Percentiles rank a stretch among this genome's conserved stretches.
Evolutionary conservation across 2,888 invertebrate species (phyloP).

Genomic region (Calameuta pallipes): DNA sequence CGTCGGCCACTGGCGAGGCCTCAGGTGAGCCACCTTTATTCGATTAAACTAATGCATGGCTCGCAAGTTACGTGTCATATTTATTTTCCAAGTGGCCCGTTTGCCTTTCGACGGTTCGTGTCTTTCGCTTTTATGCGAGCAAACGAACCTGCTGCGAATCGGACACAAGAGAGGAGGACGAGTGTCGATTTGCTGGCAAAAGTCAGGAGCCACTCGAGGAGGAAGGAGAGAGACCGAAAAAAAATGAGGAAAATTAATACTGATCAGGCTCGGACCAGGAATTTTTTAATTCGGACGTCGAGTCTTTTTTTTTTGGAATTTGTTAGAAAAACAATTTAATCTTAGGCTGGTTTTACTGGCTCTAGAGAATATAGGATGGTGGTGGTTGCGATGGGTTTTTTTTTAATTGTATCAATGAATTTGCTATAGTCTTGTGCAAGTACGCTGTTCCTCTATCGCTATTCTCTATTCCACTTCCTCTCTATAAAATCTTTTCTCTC

Average conservation of each 20-base stretch:
- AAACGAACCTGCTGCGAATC: conserved; percentile 29
- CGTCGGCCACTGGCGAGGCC: conserved; percentile 57
- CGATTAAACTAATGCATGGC: conserved; percentile 48
- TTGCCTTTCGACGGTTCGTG: not conserved
- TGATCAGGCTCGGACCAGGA: conserved; percentile 7
- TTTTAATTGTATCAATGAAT: conserved; percentile 27
- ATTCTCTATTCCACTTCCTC: conserved; percentile 36
- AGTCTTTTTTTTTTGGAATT: conserved; percentile 29
- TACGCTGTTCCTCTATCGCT: conserved; percentile 35
- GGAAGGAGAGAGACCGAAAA: not conserved
- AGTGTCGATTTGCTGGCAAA: not conserved
- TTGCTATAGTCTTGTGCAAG: conserved; percentile 46
- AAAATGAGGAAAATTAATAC: conserved; percentile 32
- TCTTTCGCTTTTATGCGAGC: conserved; percentile 25
- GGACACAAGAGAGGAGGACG: not conserved
- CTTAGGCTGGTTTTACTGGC: not conserved
- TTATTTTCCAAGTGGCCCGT: conserved; percentile 58
- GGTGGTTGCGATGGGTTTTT: conserved; percentile 45
- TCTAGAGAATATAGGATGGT: conserved; percentile 40
- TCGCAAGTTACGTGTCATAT: conserved; percentile 37
- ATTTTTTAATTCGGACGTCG: conserved; percentile 30
- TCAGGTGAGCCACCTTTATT: conserved; percentile 61
- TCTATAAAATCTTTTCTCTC: conserved; percentile 17
- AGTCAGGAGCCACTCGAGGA: not conserved
- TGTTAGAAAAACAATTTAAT: conserved; percentile 66